These are phyloP conservation scores for Trematocara marginatum DNA, from an alignment of 2,113 vertebrate genomes.

Conservation along the genomic window DNA sequence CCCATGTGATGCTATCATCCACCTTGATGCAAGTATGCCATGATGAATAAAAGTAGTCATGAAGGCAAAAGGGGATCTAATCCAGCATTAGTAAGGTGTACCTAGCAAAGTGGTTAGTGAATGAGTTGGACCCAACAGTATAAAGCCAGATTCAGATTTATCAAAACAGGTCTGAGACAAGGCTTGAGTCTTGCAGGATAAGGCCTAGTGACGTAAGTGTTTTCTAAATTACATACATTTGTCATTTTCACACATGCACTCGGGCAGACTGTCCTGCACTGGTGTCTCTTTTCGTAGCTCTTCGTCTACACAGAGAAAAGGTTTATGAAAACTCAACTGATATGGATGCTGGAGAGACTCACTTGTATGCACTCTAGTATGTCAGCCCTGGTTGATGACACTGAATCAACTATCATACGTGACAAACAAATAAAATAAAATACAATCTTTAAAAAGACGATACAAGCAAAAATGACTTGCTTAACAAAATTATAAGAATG, in stretches of 20 bases:
- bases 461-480: neutral
- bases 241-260: neutral
- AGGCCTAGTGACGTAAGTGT: neutral
- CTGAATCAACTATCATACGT: neutral
- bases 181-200: neutral
- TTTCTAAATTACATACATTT: neutral
- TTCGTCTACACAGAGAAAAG: neutral
- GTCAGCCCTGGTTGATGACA: neutral
- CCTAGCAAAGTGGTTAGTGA: neutral
- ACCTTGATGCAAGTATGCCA: neutral
- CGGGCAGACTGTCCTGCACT: neutral
- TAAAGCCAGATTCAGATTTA: neutral
- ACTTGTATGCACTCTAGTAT: neutral
- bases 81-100: neutral
- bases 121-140: neutral
- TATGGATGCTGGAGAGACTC: neutral
- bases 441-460: neutral
- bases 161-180: neutral
- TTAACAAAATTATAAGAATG: neutral
- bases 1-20: neutral
- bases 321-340: neutral
- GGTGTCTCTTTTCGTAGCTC: fast-evolving
- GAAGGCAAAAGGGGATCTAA: neutral
- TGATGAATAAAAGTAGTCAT: neutral
- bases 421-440: neutral